Base-by-base conservation (phyloP, 2,888 invertebrate species). In the Nomada ferruginata region DNA sequence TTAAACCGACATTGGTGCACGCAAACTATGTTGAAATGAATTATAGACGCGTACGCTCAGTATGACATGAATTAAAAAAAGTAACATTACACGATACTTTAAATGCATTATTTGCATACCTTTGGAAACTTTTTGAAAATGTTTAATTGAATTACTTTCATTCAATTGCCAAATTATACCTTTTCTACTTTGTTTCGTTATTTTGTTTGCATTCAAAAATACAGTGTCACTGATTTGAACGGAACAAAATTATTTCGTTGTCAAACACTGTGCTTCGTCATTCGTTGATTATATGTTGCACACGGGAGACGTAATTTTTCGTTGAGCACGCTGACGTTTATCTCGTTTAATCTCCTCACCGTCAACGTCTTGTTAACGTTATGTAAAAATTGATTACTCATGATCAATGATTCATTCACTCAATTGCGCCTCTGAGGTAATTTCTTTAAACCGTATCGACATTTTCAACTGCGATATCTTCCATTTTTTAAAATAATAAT, bases 1-100 rank as follows among this genome's bases (percentile, higher is more conserved):
- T 85, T 74, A 79, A 81, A 63, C 42, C 65, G 52, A 36, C 57
- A 29, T 9, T 55, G 61, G 65, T 47, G 20, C 87, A 85, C 74
- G 84, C 84, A 11, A 87, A 79, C 74, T 59, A 50, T 36, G 60
- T 73, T 55, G 36, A 61, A 79, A 57, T 61, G 20, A 42, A 79
- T 76, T 53, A 44, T 63, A 76, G 13, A 53, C 53, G 29, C 13
- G 26, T 47, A 36, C 10, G n/a, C 0, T 52, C 23, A 0, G 20
- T 59, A 5, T 15, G 23, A 52, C 68, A 26, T 11, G 7, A 42
- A 42, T 26, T 13, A 23, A 23, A 36, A 29, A 29, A 36, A n/a
- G 18, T 29, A 59, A 18, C 9, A 26, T 18, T 29, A 9, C 18
- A 36, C n/a, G 29, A 60, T 36, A 15, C 47, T 47, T 47, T 36